These are phyloP conservation scores for Arrhopalites spinosus DNA, from an alignment of 2,888 invertebrate species.

Conservation along the genomic window DNA sequence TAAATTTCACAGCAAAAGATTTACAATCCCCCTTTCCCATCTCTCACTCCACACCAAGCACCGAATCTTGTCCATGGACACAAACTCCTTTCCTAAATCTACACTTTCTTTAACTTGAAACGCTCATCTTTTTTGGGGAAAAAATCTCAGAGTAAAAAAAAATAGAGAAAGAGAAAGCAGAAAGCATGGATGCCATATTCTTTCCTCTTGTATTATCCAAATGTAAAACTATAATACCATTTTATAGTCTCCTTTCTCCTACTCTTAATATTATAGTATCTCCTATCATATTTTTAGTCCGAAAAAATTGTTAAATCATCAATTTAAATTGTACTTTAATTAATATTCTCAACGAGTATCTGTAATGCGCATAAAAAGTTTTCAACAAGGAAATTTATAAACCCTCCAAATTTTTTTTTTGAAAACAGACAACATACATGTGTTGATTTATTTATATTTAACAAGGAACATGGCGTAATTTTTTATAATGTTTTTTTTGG, in stretches of 20 bases:
- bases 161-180: background rate
- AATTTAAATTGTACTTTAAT: too few relatives aligned
- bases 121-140: background rate
- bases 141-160: background rate
- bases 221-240: too few relatives aligned
- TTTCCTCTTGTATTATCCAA: background rate
- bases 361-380: too few relatives aligned
- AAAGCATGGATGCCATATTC: too few relatives aligned
- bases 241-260: too few relatives aligned
- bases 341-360: too few relatives aligned
- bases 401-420: conserved; percentile 5
- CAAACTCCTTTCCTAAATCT: background rate
- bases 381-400: too few relatives aligned
- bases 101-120: too few relatives aligned
- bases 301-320: too few relatives aligned
- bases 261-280: too few relatives aligned
- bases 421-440: conserved; percentile 28
- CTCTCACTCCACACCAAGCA: conserved; percentile 25
- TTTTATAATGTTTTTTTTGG: too few relatives aligned
- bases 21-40: conserved; percentile 43
- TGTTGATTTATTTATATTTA: conserved; percentile 32
- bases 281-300: too few relatives aligned
- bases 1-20: conserved; percentile 51
- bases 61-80: background rate
- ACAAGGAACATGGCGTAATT: conserved; percentile 13